Percentiles rank a stretch among this genome's conserved stretches.
Conservation (phyloP, 2,113 vertebrate genomes). For the Cynoglossus semilaevis region DNA sequence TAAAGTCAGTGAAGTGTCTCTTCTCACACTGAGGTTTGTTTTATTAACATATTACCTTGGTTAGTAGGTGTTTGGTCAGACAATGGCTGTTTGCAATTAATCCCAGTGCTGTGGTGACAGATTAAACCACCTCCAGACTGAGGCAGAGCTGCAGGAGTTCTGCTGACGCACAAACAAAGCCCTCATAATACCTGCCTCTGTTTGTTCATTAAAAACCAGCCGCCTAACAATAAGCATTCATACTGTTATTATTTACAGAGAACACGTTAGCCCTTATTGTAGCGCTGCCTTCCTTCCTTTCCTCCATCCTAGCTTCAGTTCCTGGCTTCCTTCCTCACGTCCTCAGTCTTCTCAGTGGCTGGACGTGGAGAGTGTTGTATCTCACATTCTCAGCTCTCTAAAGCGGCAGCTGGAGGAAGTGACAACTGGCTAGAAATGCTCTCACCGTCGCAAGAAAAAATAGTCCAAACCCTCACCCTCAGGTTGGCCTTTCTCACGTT, state of each 20-base stretch:
- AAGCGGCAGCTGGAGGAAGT: constrained; percentile 65
- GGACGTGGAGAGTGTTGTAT: constrained; percentile 21
- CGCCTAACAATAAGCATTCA: neutral
- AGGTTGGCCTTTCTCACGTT: constrained; percentile 58
- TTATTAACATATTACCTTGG: constrained; percentile 24
- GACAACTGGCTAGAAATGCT: constrained; percentile 51
- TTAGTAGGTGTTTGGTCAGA: constrained; percentile 44
- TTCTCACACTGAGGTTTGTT: no score
- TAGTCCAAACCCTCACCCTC: constrained; percentile 27
- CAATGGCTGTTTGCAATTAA: constrained; percentile 52
- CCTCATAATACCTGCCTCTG: constrained; percentile 30
- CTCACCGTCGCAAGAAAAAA: constrained; percentile 31
- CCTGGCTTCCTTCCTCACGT: constrained; percentile 37
- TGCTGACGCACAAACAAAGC: constrained; percentile 51
- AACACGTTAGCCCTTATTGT: constrained; percentile 19
- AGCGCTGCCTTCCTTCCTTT: constrained; percentile 40
- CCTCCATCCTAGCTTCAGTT: constrained; percentile 49
- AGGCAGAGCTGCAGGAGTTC: constrained; percentile 49
- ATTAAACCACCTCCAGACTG: constrained; percentile 55
- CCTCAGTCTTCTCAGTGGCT: constrained; percentile 19
- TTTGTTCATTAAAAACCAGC: constrained; percentile 25
- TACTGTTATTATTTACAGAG: neutral
- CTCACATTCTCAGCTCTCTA: constrained; percentile 38
- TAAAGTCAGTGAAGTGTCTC: no score
- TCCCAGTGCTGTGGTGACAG: constrained; percentile 38